Base-by-base conservation (phyloP, 2,113 vertebrate genomes). In the Phrynocephalus versicolor region DNA sequence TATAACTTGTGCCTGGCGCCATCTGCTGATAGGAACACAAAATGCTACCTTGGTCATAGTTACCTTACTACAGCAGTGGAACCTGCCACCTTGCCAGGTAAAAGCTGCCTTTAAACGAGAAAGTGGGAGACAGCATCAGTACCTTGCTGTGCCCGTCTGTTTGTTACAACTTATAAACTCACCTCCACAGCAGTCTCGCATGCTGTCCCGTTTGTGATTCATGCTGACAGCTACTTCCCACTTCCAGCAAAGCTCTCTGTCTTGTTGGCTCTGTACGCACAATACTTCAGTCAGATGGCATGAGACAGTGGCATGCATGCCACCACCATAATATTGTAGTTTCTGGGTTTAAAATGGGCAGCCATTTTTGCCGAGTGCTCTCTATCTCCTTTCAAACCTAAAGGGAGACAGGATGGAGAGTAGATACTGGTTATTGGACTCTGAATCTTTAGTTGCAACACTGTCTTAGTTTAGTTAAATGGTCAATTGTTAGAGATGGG, bases 1-100 rank as follows among this genome's bases (percentile, higher is more conserved):
- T 13, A 35, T 55, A 73, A 83, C 39, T 75, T 23, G 27, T 37
- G 41, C 67, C 33, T 33, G 33, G 37, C 30, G 33, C 76, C 60
- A 58, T 72, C 86, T 87, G 65, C 81, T 78, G 67, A 51, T 71
- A 51, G 14, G 65, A 78, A 51, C 35, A 57, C 64, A 51, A 70
- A 3, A 55, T 39, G 27, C 4, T 23, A 18, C 25, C 62, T 74
- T 58, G 41, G n/a, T 23, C 27, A 21, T n/a, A 55, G 23, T 16
- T 15, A 16, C 45, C n/a, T 62, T 72, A 78, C 27, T 71, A 6
- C 25, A 73, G 23, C 30, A 8, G 13, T 65, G 67, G 57, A 33
- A 35, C 21, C 21, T 80, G 57, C 58, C 2, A 13, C 30, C 79
- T 8, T 62, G 37, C 19, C 6, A 41, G 14, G 27, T 33, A 70